Evolutionary conservation across 2,888 invertebrate species (phyloP).

Genomic region (Protophormia terraenovae): DNA sequence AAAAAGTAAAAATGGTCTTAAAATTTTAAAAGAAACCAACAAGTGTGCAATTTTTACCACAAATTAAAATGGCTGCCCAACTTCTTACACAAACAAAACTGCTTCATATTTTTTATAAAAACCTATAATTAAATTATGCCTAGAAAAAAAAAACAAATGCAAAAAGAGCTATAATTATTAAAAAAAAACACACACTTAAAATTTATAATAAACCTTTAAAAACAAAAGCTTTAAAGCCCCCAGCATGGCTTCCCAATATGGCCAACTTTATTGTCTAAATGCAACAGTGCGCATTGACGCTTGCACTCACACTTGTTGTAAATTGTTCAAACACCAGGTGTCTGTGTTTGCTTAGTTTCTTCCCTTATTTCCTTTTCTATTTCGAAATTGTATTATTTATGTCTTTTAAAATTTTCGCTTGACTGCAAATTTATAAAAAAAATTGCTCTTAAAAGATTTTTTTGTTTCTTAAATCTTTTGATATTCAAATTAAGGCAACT

Average conservation of each 20-base stretch:
- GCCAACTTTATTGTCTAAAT: conserved; percentile 66
- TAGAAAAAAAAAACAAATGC: neutral
- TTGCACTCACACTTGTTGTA: conserved; percentile 50
- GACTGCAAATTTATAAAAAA: conserved; percentile 30
- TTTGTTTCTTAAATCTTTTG: conserved; percentile 51
- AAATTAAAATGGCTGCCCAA: conserved; percentile 62
- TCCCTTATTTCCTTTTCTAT: conserved; percentile 28
- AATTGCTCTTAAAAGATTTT: conserved; percentile 9
- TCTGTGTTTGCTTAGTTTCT: neutral
- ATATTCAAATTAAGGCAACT: conserved; percentile 59
- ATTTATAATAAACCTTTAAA: neutral
- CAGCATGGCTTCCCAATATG: conserved; percentile 70
- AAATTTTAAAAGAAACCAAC: neutral
- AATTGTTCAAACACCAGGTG: neutral
- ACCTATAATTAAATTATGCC: conserved; percentile 57
- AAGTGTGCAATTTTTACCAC: conserved; percentile 39
- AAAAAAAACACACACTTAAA: no score
- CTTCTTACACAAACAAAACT: neutral
- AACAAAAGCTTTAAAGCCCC: conserved; percentile 38
- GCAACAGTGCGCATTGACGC: conserved; percentile 41
- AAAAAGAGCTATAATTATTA: no score
- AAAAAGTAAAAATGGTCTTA: conserved; percentile 46
- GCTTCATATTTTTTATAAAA: neutral
- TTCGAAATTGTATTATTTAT: conserved; percentile 1
- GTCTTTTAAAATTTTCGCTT: conserved; percentile 37